Evolutionary conservation across 1,140 invertebrate species (phyloP).

Genomic region (honey bee (Apis mellifera)): DNA sequence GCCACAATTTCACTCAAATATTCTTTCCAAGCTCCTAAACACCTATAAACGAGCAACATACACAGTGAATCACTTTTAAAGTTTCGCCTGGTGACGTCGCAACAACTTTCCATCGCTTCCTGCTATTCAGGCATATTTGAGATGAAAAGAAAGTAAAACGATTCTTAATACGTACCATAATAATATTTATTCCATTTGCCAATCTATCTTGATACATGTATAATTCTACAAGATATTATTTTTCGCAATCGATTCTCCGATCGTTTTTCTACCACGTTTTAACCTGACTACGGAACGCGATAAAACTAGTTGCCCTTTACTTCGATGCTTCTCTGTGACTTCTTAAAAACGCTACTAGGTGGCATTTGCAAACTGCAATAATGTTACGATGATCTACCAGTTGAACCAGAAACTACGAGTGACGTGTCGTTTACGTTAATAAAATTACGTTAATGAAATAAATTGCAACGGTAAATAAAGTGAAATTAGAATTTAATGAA

Average conservation of each 20-base stretch:
- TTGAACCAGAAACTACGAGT: not conserved
- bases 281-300: constrained; percentile 9
- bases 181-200: not conserved
- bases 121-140: constrained; percentile 25
- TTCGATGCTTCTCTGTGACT: constrained; percentile 40
- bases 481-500: not conserved
- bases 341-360: constrained; percentile 23
- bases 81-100: constrained; percentile 30
- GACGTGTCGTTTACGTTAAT: not conserved
- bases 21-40: not conserved
- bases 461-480: not conserved
- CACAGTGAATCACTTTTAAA: constrained; percentile 6
- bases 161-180: not conserved
- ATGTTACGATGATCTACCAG: constrained; percentile 30
- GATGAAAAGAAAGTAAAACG: constrained; percentile 42
- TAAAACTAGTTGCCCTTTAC: constrained; percentile 76
- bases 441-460: constrained; percentile 1
- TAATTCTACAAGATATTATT: not conserved
- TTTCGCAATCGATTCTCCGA: constrained; percentile 44
- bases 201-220: not conserved
- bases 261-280: constrained; percentile 11
- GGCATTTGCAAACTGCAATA: constrained; percentile 67
- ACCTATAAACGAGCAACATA: not conserved
- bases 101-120: constrained; percentile 51
- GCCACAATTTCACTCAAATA: constrained; percentile 14